Conservation (phyloP, 2,888 invertebrate species). For the Adela reaumurella region DNA sequence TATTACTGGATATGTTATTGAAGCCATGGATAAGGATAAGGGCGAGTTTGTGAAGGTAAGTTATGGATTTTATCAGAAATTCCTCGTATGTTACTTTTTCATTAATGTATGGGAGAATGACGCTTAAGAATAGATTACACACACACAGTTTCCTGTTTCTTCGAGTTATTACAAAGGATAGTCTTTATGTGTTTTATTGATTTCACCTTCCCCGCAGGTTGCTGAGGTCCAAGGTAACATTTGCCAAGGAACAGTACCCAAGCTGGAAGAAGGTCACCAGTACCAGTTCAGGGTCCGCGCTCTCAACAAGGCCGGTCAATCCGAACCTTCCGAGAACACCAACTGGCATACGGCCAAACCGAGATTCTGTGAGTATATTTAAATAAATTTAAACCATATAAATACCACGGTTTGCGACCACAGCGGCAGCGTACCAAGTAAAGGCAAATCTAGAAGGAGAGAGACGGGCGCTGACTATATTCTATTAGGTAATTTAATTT, state of each 20-base stretch:
- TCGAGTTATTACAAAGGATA: not conserved
- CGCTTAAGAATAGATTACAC: not conserved
- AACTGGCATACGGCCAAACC: constrained; percentile 89
- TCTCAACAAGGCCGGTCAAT: constrained; percentile 91
- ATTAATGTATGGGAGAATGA: too few relatives aligned
- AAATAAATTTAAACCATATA: too few relatives aligned
- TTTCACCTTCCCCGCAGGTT: constrained; percentile 50
- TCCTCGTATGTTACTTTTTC: too few relatives aligned
- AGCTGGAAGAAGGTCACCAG: constrained; percentile 89
- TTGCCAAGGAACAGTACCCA: constrained; percentile 83
- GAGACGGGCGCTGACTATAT: too few relatives aligned
- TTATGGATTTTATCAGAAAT: too few relatives aligned
- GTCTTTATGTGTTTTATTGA: too few relatives aligned
- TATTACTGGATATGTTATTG: constrained; percentile 89
- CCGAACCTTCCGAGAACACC: constrained; percentile 88
- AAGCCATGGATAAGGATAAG: constrained; percentile 86
- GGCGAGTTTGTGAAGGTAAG: constrained; percentile 73
- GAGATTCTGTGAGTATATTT: constrained; percentile 70
- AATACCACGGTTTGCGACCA: too few relatives aligned
- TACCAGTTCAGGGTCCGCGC: constrained; percentile 95
- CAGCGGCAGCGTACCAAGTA: too few relatives aligned
- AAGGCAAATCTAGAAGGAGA: too few relatives aligned
- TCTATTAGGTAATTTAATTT: too few relatives aligned
- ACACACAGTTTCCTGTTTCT: not conserved
- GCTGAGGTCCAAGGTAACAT: constrained; percentile 79